Base-by-base conservation (phyloP, 2,113 vertebrate genomes). In the Lampris megalopsis region DNA sequence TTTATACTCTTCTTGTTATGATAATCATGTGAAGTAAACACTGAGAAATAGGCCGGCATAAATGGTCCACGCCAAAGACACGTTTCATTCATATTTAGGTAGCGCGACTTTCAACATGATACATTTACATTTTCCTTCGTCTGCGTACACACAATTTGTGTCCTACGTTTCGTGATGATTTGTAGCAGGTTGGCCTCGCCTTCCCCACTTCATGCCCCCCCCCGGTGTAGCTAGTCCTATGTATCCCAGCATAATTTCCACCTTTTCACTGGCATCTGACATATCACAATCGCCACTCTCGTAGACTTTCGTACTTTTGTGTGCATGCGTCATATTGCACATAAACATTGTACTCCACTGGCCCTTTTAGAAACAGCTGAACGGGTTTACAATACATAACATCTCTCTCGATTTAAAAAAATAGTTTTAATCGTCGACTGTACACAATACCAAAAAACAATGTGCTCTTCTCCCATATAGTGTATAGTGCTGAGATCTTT, bases 391-490 rank as follows among this genome's bases (percentile, higher is more conserved):
- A 80, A 89, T 92, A 92, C 81, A 73, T 81, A 69, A 89, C 81
- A 84, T 84, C 75, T 86, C 75, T 82, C 69, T 74, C 53, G 88
- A 92, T 90, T 87, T 87, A 91, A 92, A 94, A 94, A 94, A 93
- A 95, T 93, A 93, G 65, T 90, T 92, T 90, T 78, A 70, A 86
- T 93, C 77, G 87, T 92, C 65, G 52, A 93, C 92, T 92, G 86
- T 92, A 92, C 88, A 93, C 90, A 84, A 93, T 93, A 93, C 84
- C 87, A 91, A 91, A 75, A 93, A 91, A 87, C 91, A 92, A 88
- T 94, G 93, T 94, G 92, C 93, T 93, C 89, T 92, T 90, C 24
- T 38, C 86, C 64, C 74, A 82, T 83, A 86, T 74, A 85, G 77
- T 80, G 74, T 91, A 79, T 79, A 89, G 89, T 89, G 89, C 89